Evolutionary conservation across 2,797 vertebrate genomes (phyloP), one percentile per base, ranked within the genome.

Genomic region (Coilia nasus): DNA sequence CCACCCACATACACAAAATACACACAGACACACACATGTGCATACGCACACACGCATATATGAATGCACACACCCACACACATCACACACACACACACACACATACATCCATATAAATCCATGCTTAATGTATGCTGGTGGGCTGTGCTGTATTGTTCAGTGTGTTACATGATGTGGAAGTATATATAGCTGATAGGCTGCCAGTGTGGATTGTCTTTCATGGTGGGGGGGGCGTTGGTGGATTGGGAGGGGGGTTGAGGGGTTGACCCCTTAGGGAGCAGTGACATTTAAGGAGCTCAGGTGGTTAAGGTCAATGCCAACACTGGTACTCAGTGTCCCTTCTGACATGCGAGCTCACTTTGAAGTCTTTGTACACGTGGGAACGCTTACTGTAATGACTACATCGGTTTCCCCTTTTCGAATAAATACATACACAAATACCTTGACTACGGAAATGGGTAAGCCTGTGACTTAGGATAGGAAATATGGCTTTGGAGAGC

Each of bases 301-400:
- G 81, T 82, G 28, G 54, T 82, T 82, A 50, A 82, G 46, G 54
- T 82, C 81, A 50, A 15, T 82, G 54, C 81, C 81, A 50, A 78
- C 71, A 78, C 31, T 17, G 19, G 17, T 1, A 35, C 28, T 35
- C 71, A 21, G 31, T 35, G 6, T 78, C 71, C 35, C 28, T n/a
- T 44, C 71, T 44, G 71, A 78, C 71, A 44, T 44, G 71, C 10
- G 35, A 78, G 71, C 15, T 78, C 35, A 44, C 41, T 35, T 78
- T 78, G 7, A 41, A 35, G 31, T 78, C 35, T 6, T 35, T 41
- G 5, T 44, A 31, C 35, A 19, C 71, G 5, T 3, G 19, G 71
- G 71, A 44, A 41, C 6, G 35, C 35, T 44, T 78, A 17, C 19
- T 78, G 35, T 44, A 41, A 21, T 41, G 31, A 75, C 67, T 41